Evolutionary conservation across 2,888 invertebrate species (phyloP).

Genomic region (Fragum whitleyi): DNA sequence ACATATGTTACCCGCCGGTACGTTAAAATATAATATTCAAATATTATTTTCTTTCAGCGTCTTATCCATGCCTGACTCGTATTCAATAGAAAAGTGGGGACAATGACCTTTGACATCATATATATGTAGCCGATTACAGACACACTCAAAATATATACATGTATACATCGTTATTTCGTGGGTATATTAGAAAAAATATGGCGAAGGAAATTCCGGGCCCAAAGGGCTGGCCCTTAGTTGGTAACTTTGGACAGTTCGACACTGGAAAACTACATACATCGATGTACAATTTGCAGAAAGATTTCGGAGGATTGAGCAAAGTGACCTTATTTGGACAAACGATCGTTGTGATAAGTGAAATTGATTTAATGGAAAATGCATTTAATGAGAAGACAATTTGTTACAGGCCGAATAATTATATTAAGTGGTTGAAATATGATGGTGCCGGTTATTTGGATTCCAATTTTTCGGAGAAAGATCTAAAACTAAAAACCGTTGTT

Average conservation of each 20-base stretch:
- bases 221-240: not conserved
- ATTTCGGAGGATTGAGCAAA: not conserved
- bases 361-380: not conserved
- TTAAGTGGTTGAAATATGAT: slow-evolving; percentile 14
- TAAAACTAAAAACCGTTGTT: not conserved
- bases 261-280: slow-evolving; percentile 2
- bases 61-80: too few relatives aligned
- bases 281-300: not conserved
- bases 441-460: slow-evolving; percentile 22
- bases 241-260: not conserved
- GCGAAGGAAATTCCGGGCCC: slow-evolving; percentile 15
- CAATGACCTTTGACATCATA: too few relatives aligned
- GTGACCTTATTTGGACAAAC: not conserved
- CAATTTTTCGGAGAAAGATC: slow-evolving; percentile 2
- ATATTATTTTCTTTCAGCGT: too few relatives aligned
- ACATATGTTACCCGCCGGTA: too few relatives aligned
- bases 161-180: too few relatives aligned
- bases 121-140: too few relatives aligned
- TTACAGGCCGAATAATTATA: slow-evolving; percentile 2
- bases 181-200: too few relatives aligned
- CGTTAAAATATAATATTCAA: too few relatives aligned
- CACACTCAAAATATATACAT: too few relatives aligned
- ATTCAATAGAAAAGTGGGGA: too few relatives aligned
- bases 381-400: not conserved
- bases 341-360: slow-evolving; percentile 15